Evolutionary conservation across 2,888 invertebrate species (phyloP).

Genomic region (Megastigmus dorsalis): DNA sequence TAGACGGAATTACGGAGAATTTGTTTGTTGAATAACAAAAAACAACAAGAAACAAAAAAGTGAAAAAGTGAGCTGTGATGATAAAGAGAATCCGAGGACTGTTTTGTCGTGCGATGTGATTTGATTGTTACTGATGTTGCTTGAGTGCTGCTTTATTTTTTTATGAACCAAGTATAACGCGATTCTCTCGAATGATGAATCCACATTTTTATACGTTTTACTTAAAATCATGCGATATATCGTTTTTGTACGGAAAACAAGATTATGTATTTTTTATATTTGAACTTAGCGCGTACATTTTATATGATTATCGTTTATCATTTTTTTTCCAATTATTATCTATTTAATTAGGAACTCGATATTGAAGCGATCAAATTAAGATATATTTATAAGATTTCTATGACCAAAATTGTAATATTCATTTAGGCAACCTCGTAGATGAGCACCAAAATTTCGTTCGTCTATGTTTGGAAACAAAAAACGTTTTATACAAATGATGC

Average conservation of each 20-base stretch:
- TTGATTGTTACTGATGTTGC: conserved; percentile 38
- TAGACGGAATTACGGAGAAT: not conserved
- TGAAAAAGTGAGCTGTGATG: conserved; percentile 41
- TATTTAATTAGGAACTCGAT: not conserved
- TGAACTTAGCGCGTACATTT: not conserved
- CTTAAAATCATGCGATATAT: conserved; percentile 6
- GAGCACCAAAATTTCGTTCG: no score
- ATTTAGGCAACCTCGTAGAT: no score
- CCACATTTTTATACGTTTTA: conserved; percentile 29
- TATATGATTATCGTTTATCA: not conserved
- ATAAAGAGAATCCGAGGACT: conserved; percentile 27
- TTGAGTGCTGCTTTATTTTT: conserved; percentile 10
- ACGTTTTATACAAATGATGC: no score
- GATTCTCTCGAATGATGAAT: conserved; percentile 3
- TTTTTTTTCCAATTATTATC: conserved; percentile 6
- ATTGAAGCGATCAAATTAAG: no score
- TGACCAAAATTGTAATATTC: no score
- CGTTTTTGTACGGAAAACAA: not conserved
- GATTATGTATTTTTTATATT: not conserved
- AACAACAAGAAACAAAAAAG: no score
- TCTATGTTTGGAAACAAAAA: no score
- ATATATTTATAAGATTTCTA: no score
- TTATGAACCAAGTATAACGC: not conserved
- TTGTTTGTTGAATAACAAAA: not conserved
- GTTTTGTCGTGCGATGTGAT: conserved; percentile 31